Evolutionary conservation across 1,140 invertebrate genomes (phyloP), one percentile per base, ranked within the genome.

Genomic region (Euborellia annulipes): DNA sequence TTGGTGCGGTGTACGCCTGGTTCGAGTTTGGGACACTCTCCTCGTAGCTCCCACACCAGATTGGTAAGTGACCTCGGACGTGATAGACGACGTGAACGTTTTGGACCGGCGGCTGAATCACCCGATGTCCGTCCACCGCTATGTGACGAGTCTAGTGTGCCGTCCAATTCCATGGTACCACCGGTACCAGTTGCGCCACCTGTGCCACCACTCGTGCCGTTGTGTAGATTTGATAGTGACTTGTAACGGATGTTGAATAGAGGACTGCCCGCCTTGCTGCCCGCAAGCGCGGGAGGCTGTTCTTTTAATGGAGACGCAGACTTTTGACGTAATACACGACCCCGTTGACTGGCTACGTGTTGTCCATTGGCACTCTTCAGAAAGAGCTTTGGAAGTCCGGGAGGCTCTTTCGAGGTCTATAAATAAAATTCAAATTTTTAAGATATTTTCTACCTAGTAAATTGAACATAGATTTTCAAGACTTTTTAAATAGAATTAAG

Each of bases 71-170:
- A 88, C 50, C 82, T 74, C 9, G 85, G 84, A 27, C 67, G 55
- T 32, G 55, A 58, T 9, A 68, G 55, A 48, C 55, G 58, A 11
- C 57, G 49, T 20, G 57, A 68, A 60, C 83, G 73, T 57, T 85
- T 85, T 3, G 75, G 75, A 7, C 78, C 80, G 17, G 77, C 76
- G 0, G 76, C 79, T 0, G 85, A 88, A 62, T 87, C 84, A 0
- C 81, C 83, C 16, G 84, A 87, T 3, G 81, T 83, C 34, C 83
- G 71, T 9, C 85, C 85, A 21, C 85, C 85, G 13, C 84, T 87
- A 61, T 87, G 83, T 62, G 83, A 87, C 16, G 85, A 89, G 58
- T 89, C 83, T 44, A 90, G 67, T 4, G 86, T 89, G 2, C 85
- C 83, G 46, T 69, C 64, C 11, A 83, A 63, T 55, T 84, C 81